phyloP scores from a whole-genome alignment of 2,888 invertebrate species.

The Luperina testacea region DNA sequence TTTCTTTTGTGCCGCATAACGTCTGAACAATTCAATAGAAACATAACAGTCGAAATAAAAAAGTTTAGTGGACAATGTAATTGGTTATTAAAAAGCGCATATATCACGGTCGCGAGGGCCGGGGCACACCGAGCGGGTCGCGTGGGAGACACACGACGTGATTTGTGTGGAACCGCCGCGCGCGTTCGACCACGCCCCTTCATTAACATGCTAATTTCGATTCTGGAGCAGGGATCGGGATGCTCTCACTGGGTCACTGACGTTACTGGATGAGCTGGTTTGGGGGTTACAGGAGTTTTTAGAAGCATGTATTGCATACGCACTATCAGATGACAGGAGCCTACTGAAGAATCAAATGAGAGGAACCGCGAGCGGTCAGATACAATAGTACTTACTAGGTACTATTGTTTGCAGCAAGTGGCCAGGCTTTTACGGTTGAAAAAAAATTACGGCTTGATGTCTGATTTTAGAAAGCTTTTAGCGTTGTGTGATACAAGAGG shows the following conservation, averaged over 20 bases:
- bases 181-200: conserved; percentile 80
- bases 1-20: conserved; percentile 16
- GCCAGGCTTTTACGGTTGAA: neutral
- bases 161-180: conserved; percentile 77
- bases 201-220: conserved; percentile 89
- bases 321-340: neutral
- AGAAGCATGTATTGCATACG: neutral
- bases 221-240: conserved; percentile 76
- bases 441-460: neutral
- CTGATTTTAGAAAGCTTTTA: neutral
- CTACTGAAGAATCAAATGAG: neutral
- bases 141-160: conserved; percentile 79
- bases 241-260: conserved; percentile 63
- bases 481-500: conserved; percentile 1
- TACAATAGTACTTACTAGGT: neutral
- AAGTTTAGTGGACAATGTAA: conserved; percentile 79
- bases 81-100: conserved; percentile 88
- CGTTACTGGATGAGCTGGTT: conserved; percentile 32
- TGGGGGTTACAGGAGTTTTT: neutral
- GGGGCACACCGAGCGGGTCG: conserved; percentile 65
- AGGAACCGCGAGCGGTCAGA: neutral
- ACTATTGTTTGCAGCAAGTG: neutral
- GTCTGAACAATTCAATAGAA: conserved; percentile 41
- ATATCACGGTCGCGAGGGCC: conserved; percentile 77
- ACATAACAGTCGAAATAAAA: conserved; percentile 54